Evolutionary conservation across 2,888 invertebrate genomes (phyloP), one percentile per base, ranked within the genome.

Genomic region (Acanthacorydalis orientalis): DNA sequence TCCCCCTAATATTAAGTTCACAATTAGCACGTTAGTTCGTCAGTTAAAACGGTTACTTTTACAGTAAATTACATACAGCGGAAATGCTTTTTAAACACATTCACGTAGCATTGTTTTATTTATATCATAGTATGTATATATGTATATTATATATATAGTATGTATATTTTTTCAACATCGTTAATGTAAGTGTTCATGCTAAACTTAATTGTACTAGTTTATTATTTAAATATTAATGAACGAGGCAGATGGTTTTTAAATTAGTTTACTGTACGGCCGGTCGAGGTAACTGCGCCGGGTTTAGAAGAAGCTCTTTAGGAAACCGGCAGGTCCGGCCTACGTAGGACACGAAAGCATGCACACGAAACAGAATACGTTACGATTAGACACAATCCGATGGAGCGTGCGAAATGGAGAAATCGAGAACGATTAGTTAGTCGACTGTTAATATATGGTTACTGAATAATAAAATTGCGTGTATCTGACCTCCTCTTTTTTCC

Each of bases 221-320:
- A 16, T 12, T 37, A 37, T 12, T 37, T 37, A 51, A 50, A 50
- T 51, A 53, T 53, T 53, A 54, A 54, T 58, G 63, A 63, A 64
- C 62, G 63, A 63, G 64, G 63, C 64, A 60, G 57, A 53, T 60
- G 31, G 31, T 43, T 62, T 59, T 58, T 58, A 23, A 23, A 23
- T 23, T 23, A 23, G 23, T 23, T 23, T 23, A 23, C 23, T 23
- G 49, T 54, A 52, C 52, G 52, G 12, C 39, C 14, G 16, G 23
- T 16, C 43, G 43, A 23, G 35, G 11, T 44, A n/a, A 15, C 34
- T 15, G 44, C 50, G 48, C 49, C 52, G 52, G 53, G 52, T 52
- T 85, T 88, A 89, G 80, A 89, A 89, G 77, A 89, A 87, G 80
- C 88, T 88, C 79, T 89, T 89, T 70, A 89, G 80, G 80, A 89